Percentiles rank a stretch among this genome's conserved stretches.
These are phyloP conservation scores for Pocillopora damicornis DNA, from an alignment of 64 coral and sea anemone species.

Conservation along the genomic window DNA sequence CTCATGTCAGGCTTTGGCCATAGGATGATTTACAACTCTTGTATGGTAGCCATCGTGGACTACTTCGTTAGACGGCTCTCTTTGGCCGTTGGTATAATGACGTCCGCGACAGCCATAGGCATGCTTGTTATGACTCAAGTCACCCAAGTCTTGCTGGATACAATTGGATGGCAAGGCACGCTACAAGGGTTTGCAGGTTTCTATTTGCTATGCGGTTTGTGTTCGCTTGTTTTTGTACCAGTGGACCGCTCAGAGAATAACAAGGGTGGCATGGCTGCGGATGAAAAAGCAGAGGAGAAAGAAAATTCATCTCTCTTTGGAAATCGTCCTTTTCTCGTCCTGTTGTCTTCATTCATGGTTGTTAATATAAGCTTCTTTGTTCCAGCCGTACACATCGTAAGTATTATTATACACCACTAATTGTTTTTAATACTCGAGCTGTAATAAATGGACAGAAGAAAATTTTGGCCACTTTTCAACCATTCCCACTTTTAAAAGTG, in stretches of 20 bases:
- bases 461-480: too few species aligned
- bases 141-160: conserved; percentile 3
- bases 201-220: conserved; percentile 2
- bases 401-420: not conserved
- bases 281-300: not conserved
- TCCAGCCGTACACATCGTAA: conserved; percentile 65
- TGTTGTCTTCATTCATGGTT: conserved; percentile 20
- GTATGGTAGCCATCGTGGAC: conserved; percentile 28
- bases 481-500: too few species aligned
- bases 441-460: too few species aligned
- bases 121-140: conserved; percentile 45
- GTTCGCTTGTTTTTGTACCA: conserved; percentile 30
- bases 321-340: conserved; percentile 22
- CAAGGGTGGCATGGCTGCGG: not conserved
- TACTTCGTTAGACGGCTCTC: conserved; percentile 55
- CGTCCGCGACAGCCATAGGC: conserved; percentile 16
- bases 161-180: conserved; percentile 49
- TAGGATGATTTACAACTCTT: conserved; percentile 7
- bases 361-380: conserved; percentile 25
- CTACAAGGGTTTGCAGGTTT: conserved; percentile 28
- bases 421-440: too few species aligned
- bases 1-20: conserved; percentile 28
- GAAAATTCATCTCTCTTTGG: conserved; percentile 3
- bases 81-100: conserved; percentile 18
- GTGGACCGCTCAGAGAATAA: not conserved